A percentile compares a stretch with the other conserved stretches of the same genome.
Evolutionary conservation across 1,140 invertebrate species (phyloP).

Genomic region (Brachionus paranguensis): DNA sequence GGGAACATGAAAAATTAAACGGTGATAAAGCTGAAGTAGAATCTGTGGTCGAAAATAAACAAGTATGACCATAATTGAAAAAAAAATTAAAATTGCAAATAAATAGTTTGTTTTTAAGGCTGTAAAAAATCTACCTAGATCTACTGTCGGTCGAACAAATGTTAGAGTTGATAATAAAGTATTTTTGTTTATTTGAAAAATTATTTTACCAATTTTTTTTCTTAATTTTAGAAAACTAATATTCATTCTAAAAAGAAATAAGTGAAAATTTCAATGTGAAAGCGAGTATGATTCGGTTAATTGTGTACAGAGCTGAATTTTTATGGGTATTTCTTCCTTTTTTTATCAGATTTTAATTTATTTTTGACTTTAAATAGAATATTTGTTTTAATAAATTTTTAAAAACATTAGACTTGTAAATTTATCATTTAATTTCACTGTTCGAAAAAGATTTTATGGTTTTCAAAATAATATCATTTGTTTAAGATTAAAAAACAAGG

Average conservation of each 20-base stretch:
- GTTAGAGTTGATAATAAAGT: conserved; percentile 19
- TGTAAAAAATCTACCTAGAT: background rate
- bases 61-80: background rate
- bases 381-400: background rate
- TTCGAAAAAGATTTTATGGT: background rate
- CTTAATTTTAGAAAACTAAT: background rate
- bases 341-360: background rate
- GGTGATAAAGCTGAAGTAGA: conserved; percentile 8
- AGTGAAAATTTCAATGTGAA: background rate
- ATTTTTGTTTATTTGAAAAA: background rate
- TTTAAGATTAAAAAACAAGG: background rate
- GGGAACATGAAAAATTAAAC: conserved; percentile 15
- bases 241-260: conserved; percentile 7
- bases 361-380: background rate
- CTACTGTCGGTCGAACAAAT: background rate
- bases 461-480: background rate
- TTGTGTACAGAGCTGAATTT: background rate
- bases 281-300: background rate
- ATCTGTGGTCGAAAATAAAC: background rate
- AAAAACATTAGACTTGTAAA: background rate
- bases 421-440: background rate
- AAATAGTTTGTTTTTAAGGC: background rate
- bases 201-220: background rate
- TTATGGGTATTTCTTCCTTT: background rate
- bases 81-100: background rate